Evolutionary conservation across 2,888 invertebrate genomes (phyloP).

Genomic region (Pollenia labialis): DNA sequence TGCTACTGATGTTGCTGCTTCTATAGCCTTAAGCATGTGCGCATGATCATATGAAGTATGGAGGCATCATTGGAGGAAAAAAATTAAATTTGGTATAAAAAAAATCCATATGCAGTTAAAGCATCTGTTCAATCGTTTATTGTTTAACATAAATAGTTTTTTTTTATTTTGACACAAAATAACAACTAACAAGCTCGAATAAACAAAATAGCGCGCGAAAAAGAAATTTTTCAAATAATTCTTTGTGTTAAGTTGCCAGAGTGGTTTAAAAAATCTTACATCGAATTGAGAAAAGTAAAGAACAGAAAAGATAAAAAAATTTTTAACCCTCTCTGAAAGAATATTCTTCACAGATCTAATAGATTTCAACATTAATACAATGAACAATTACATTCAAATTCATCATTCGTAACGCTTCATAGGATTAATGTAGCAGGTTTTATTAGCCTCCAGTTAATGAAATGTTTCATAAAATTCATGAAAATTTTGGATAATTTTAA

Average conservation of each 20-base stretch:
- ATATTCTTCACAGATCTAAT: too few relatives aligned
- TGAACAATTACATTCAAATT: not conserved
- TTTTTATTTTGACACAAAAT: conserved; percentile 35
- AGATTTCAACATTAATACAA: too few relatives aligned
- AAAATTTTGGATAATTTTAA: too few relatives aligned
- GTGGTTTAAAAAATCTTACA: not conserved
- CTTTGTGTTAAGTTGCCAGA: conserved; percentile 28
- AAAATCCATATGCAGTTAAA: conserved; percentile 39
- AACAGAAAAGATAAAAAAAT: not conserved
- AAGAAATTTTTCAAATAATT: conserved; percentile 5
- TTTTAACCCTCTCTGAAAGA: too few relatives aligned
- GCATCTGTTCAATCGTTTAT: conserved; percentile 57
- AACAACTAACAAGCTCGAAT: not conserved
- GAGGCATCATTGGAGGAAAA: conserved; percentile 40
- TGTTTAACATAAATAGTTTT: conserved; percentile 49
- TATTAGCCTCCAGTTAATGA: too few relatives aligned
- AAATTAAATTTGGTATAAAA: conserved; percentile 3
- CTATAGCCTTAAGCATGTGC: conserved; percentile 65
- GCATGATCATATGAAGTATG: conserved; percentile 63
- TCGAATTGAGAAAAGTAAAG: not conserved
- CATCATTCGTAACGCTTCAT: not conserved
- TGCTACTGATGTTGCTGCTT: conserved; percentile 46
- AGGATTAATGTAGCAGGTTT: too few relatives aligned
- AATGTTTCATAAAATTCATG: too few relatives aligned
- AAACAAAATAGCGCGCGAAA: conserved; percentile 14